A percentile compares a stretch with the other conserved stretches of the same genome.
phyloP scores from a whole-genome alignment of 2,888 invertebrate genomes.

The Dynastes maya region DNA sequence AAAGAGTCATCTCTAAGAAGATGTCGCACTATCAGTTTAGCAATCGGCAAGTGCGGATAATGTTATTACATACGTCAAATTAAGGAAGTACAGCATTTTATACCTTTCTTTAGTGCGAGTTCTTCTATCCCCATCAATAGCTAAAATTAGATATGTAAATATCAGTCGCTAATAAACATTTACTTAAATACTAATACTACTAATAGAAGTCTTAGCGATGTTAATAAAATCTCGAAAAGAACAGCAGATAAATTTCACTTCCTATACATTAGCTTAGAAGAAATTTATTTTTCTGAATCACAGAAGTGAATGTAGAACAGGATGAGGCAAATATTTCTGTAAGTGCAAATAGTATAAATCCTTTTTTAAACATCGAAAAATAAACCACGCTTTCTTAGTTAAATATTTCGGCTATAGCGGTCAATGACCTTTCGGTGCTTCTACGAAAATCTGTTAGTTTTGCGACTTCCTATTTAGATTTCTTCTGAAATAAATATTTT shows the following conservation, averaged over 20 bases:
- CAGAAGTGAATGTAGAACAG: slow-evolving; percentile 22
- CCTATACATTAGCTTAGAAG: background rate
- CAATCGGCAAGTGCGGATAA: too few species aligned
- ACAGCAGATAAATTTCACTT: slow-evolving; percentile 24
- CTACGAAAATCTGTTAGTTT: slow-evolving; percentile 14
- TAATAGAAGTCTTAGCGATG: slow-evolving; percentile 2
- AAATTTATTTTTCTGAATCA: slow-evolving; percentile 26
- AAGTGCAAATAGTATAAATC: slow-evolving; percentile 38
- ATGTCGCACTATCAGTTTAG: background rate
- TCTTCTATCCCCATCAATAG: too few species aligned
- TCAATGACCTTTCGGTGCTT: slow-evolving; percentile 19
- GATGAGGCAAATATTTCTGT: slow-evolving; percentile 15
- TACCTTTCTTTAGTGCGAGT: background rate
- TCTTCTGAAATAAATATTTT: slow-evolving; percentile 12
- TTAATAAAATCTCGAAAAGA: slow-evolving; percentile 22
- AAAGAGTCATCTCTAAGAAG: too few species aligned
- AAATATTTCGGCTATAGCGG: slow-evolving; percentile 32
- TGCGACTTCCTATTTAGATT: slow-evolving; percentile 9
- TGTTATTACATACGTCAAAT: background rate
- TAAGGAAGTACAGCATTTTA: background rate
- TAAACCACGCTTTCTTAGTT: slow-evolving; percentile 25
- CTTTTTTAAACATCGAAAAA: slow-evolving; percentile 30
- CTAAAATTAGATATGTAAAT: slow-evolving; percentile 8
- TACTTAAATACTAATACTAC: background rate
- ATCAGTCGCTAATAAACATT: background rate